Evolutionary conservation across 2,113 vertebrate species (phyloP), one percentile per base, ranked within the genome.

Genomic region (Pipa parva): DNA sequence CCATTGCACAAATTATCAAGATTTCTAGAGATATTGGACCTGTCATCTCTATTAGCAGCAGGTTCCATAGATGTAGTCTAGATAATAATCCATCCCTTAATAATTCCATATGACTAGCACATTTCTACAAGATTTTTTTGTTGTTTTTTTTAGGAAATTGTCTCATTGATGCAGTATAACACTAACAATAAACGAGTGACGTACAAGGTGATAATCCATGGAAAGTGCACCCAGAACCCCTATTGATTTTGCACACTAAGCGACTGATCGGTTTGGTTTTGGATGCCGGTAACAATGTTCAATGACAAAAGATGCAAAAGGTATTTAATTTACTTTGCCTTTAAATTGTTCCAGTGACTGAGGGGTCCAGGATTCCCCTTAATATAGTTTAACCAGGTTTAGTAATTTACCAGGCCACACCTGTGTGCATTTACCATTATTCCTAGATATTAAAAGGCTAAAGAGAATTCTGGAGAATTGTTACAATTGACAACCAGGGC

Each of bases 181-280:
- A 42, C 10, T 48, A 18, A 7, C 39, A 36, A 21, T 48, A 28
- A 59, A 50, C 49, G 42, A 67, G 50, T 58, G 29, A 29, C 36
- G 13, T 13, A 15, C 15, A 42, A 3, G 39, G 31, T 20, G 29
- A 6, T 8, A 37, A 15, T 52, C 24, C 6, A 50, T 51, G 37
- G 17, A 39, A 28, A 69, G 42, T 52, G 46, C 11, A 36, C 55
- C 65, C 29, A 52, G 65, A 50, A 60, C 46, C 59, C 56, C 56
- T 69, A 69, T 52, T 60, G 46, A 69, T 52, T 5, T n/a, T 31
- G n/a, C 55, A 59, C 45, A 21, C 9, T 59, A 55, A 28, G 29
- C 54, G 59, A 67, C 50, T 67, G 64, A 67, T 59, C 24, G 50
- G 52, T 56, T 26, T 21, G 17, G 37, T 46, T 25, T 49, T n/a